Percentiles rank a stretch among this genome's conserved stretches.
Conservation (phyloP, 30 jellyfish, hydroid and myxozoan genomes). For the Phacellophora camtschatica region DNA sequence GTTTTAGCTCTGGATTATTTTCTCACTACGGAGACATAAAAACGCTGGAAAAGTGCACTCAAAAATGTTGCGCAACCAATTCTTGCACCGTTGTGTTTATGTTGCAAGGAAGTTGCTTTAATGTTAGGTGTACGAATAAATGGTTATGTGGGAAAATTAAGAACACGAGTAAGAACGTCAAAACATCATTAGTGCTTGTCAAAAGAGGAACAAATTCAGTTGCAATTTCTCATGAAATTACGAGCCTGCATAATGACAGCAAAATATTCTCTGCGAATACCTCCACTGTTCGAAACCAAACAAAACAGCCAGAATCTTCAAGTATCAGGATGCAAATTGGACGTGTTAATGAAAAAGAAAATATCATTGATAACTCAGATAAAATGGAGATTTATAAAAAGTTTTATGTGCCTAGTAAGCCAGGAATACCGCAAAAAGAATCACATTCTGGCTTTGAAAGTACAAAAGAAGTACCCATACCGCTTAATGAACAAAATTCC, state of each 20-base stretch:
- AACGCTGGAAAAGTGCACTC: slow-evolving; percentile 52
- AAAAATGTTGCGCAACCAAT: slow-evolving; percentile 65
- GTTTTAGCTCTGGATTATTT: slow-evolving; percentile 79
- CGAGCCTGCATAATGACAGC: not conserved
- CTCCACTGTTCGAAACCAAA: too few relatives aligned
- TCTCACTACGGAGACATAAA: slow-evolving; percentile 51
- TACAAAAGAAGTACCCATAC: too few relatives aligned
- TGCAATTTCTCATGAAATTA: not conserved
- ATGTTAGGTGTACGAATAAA: slow-evolving; percentile 60
- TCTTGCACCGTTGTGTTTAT: slow-evolving; percentile 69
- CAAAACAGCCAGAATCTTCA: not conserved
- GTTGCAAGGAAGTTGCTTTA: slow-evolving; percentile 66
- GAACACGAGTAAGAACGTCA: slow-evolving; percentile 13
- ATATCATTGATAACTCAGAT: too few relatives aligned
- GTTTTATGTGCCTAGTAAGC: not conserved
- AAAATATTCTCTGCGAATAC: too few relatives aligned
- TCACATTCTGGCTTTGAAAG: too few relatives aligned
- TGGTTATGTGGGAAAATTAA: slow-evolving; percentile 69
- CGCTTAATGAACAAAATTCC: too few relatives aligned
- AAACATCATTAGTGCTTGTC: slow-evolving; percentile 37
- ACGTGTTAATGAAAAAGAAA: too few relatives aligned
- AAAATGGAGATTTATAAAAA: not conserved
- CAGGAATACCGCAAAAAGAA: too few relatives aligned
- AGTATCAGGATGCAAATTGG: too few relatives aligned
- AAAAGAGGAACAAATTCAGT: slow-evolving; percentile 23